These are phyloP conservation scores for Ctenochaetus hawaiiensis DNA, from an alignment of 2,797 vertebrate genomes.

Conservation along the genomic window DNA sequence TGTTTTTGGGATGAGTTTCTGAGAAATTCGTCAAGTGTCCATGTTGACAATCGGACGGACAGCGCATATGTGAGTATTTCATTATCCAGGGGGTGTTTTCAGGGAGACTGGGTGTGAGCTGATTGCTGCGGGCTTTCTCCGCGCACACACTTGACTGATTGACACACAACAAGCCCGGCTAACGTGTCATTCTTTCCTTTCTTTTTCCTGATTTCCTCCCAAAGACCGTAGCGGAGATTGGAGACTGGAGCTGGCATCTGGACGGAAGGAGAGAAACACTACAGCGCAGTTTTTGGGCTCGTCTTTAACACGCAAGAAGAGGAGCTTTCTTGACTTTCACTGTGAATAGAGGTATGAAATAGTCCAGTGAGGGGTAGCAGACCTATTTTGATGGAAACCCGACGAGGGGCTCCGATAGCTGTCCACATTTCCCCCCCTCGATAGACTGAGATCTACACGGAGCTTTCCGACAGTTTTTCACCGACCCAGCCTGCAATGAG, in stretches of 20 bases:
- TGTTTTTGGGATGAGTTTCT: slow-evolving; percentile 60
- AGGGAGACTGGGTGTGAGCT: slow-evolving; percentile 44
- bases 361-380: slow-evolving; percentile 47
- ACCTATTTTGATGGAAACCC: slow-evolving; percentile 62
- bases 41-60: slow-evolving; percentile 78
- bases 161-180: slow-evolving; percentile 73
- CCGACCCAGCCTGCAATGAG: slow-evolving; percentile 65
- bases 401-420: slow-evolving; percentile 78
- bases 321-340: slow-evolving; percentile 50
- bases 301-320: slow-evolving; percentile 31
- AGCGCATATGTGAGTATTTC: slow-evolving; percentile 74
- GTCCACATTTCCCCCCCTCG: slow-evolving; percentile 58
- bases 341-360: slow-evolving; percentile 54
- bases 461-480: slow-evolving; percentile 46
- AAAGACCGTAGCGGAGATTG: slow-evolving; percentile 54
- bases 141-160: slow-evolving; percentile 71
- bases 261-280: slow-evolving; percentile 52
- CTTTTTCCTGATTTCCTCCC: slow-evolving; percentile 45
- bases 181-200: slow-evolving; percentile 79
- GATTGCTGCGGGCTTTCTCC: slow-evolving; percentile 43
- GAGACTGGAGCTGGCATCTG: slow-evolving; percentile 64
- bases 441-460: slow-evolving; percentile 52
- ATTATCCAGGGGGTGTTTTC: slow-evolving; percentile 58
- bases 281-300: slow-evolving; percentile 70
- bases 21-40: slow-evolving; percentile 80